Percentiles rank a stretch among this genome's conserved stretches.
These are phyloP conservation scores for Apteryx owenii DNA, from an alignment of 2,113 vertebrate species.

Conservation along the genomic window DNA sequence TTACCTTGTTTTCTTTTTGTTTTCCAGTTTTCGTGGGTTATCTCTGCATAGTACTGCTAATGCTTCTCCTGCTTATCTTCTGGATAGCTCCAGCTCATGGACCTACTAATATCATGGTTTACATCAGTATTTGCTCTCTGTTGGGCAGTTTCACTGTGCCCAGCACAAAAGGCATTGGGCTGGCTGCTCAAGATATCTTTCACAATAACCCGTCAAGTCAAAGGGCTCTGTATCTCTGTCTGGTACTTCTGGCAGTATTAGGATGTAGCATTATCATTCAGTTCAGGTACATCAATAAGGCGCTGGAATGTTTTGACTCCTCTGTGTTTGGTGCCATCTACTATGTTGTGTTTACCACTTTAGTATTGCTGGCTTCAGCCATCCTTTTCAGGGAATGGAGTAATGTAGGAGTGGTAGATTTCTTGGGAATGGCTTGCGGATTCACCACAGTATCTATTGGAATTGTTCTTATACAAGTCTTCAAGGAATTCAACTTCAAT, in stretches of 20 bases:
- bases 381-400: constrained; percentile 96
- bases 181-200: constrained; percentile 89
- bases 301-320: constrained; percentile 90
- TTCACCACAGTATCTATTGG: constrained; percentile 89
- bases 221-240: constrained; percentile 85
- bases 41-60: constrained; percentile 85
- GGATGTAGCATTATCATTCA: constrained; percentile 90
- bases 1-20: constrained; percentile 59
- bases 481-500: constrained; percentile 87
- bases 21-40: constrained; percentile 90
- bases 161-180: constrained; percentile 94
- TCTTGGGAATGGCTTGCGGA: constrained; percentile 90
- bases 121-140: constrained; percentile 93
- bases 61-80: constrained; percentile 88
- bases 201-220: constrained; percentile 77
- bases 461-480: constrained; percentile 90
- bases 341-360: constrained; percentile 92
- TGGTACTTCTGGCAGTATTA: constrained; percentile 86
- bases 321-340: constrained; percentile 94
- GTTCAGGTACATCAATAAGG: constrained; percentile 96
- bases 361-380: constrained; percentile 89
- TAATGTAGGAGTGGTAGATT: constrained; percentile 83
- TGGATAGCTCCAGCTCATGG: constrained; percentile 90
- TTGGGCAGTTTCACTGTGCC: constrained; percentile 96
- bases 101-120: constrained; percentile 94